A percentile compares a stretch with the other conserved stretches of the same genome.
These are phyloP conservation scores for Aplodontia rufa DNA, from an alignment of 2,113 vertebrate species.

Conservation along the genomic window DNA sequence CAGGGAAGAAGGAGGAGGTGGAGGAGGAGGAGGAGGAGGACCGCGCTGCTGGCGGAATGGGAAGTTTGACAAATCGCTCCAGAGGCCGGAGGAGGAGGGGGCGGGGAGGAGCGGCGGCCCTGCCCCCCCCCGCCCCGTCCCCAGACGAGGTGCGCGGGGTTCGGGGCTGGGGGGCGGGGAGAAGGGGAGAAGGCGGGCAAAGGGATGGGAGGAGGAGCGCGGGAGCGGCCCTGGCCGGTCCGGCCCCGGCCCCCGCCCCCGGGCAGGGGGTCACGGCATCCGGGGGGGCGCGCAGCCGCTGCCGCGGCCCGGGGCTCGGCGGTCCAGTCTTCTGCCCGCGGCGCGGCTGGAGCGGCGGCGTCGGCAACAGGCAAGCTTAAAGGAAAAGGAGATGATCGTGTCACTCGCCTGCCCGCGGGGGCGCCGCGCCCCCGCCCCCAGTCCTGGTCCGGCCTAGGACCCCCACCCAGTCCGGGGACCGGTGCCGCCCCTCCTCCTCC, in stretches of 20 bases:
- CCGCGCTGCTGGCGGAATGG: slow-evolving; percentile 82
- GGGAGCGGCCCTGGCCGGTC: slow-evolving; percentile 68
- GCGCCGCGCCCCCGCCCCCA: slow-evolving; percentile 50
- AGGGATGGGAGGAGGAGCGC: slow-evolving; percentile 69
- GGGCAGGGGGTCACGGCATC: slow-evolving; percentile 76
- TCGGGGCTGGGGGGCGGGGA: slow-evolving; percentile 73
- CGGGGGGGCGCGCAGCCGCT: slow-evolving; percentile 58
- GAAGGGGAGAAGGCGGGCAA: slow-evolving; percentile 62
- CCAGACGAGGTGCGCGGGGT: slow-evolving; percentile 74
- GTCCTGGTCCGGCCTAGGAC: neutral
- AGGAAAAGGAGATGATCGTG: slow-evolving; percentile 92
- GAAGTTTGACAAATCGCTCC: slow-evolving; percentile 86
- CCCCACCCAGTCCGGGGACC: slow-evolving; percentile 12
- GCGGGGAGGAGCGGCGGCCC: slow-evolving; percentile 78
- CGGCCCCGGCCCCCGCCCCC: slow-evolving; percentile 57
- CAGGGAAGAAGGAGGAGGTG: slow-evolving; percentile 63
- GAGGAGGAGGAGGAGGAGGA: slow-evolving; percentile 76
- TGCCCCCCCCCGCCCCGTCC: slow-evolving; percentile 68
- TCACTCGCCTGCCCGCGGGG: slow-evolving; percentile 89
- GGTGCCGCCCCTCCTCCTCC: slow-evolving; percentile 48
- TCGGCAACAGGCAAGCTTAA: slow-evolving; percentile 95
- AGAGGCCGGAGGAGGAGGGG: slow-evolving; percentile 81
- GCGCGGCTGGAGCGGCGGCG: slow-evolving; percentile 87
- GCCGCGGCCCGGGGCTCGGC: slow-evolving; percentile 83
- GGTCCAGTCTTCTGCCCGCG: slow-evolving; percentile 77